These are phyloP conservation scores for Geococcyx californianus DNA, from an alignment of 2,113 vertebrate species.

Conservation along the genomic window DNA sequence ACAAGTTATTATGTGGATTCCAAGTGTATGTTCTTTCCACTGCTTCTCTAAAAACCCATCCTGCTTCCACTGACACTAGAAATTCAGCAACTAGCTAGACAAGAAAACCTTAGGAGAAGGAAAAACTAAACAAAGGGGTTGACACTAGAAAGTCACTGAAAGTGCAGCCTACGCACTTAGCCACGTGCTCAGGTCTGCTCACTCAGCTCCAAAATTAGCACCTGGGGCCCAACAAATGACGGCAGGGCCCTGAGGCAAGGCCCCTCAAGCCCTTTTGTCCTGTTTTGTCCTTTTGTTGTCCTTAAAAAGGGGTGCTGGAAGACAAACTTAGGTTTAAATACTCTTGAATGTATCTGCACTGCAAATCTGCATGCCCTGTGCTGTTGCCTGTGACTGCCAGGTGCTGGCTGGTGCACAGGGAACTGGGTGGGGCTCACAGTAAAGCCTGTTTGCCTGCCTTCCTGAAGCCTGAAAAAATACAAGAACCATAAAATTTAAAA, in stretches of 20 bases:
- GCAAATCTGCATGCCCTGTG: fast-evolving
- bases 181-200: background rate
- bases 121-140: background rate
- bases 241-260: background rate
- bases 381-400: background rate
- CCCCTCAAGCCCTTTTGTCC: background rate
- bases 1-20: background rate
- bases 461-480: background rate
- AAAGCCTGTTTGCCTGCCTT: background rate
- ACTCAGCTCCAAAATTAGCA: background rate
- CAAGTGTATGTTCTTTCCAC: background rate
- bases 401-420: background rate
- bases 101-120: background rate
- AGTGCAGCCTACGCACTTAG: background rate
- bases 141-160: background rate
- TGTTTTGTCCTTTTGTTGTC: background rate
- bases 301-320: background rate
- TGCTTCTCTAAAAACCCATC: background rate
- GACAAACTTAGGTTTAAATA: background rate
- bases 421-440: background rate
- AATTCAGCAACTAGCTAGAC: background rate
- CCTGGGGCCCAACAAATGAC: fast-evolving
- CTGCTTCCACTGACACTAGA: background rate
- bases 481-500: background rate
- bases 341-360: background rate